phyloP scores from a whole-genome alignment of 2,113 vertebrate species.

The Martes martes region DNA sequence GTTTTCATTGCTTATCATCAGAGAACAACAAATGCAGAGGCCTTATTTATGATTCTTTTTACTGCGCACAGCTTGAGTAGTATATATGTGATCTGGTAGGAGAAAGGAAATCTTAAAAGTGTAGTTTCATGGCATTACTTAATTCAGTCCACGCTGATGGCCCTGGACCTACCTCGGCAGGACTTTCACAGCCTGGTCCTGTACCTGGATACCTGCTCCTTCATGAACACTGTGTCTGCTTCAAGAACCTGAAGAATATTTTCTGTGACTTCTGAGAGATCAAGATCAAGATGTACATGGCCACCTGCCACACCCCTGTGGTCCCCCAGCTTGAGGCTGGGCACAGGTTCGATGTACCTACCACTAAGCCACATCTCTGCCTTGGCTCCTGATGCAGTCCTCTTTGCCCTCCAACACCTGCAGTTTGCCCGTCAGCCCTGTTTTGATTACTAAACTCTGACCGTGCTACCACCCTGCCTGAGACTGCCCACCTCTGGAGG shows the following conservation, averaged over 20 bases:
- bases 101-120: not conserved
- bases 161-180: not conserved
- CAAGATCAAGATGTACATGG: conserved; percentile 86
- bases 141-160: not conserved
- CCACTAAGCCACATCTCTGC: conserved; percentile 88
- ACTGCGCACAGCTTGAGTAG: not conserved
- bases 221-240: not conserved
- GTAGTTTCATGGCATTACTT: not conserved
- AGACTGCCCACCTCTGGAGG: conserved; percentile 5
- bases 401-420: conserved; percentile 67
- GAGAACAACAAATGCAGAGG: not conserved
- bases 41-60: not conserved
- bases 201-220: not conserved
- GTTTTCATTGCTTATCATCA: not conserved
- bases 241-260: conserved; percentile 71
- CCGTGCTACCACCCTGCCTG: not conserved
- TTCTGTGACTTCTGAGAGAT: conserved; percentile 88
- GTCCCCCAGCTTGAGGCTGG: conserved; percentile 87
- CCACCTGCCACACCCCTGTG: conserved; percentile 76
- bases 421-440: not conserved
- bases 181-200: not conserved
- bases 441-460: conserved; percentile 60
- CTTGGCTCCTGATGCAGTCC: conserved; percentile 87
- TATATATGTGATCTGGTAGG: not conserved
- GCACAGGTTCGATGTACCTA: conserved; percentile 87